Evolutionary conservation across 2,797 vertebrate species (phyloP), one percentile per base, ranked within the genome.

Genomic region (Manis pentadactyla): DNA sequence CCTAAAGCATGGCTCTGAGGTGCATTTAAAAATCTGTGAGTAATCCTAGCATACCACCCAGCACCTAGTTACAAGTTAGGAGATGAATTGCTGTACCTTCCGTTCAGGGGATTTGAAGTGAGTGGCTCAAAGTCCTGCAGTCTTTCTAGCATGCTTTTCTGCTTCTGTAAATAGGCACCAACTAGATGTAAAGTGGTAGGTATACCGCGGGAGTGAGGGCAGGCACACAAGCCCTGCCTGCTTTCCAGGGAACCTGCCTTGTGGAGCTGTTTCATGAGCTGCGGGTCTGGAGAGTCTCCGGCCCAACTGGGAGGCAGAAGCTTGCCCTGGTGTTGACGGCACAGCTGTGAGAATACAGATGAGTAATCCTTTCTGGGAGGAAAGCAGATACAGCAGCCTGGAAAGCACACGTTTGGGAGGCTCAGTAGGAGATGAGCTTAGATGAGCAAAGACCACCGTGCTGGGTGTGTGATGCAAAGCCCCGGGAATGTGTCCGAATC

Each of bases 401-500:
- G 87, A 87, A 94, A 95, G 55, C 90, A 74, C 96, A 95, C 94
- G 61, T 81, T 75, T 64, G 59, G 82, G 77, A 92, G 95, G 93
- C 90, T 94, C 53, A 59, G 69, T 42, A 69, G 88, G 87, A 96
- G 96, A 84, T 66, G 74, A 79, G 78, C 19, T 7, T 0, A n/a
- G 97, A 85, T 98, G 94, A 98, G 97, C 91, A 95, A 98, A 97
- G 96, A 90, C 95, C 98, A 96, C 98, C 97, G 98, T 91, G 83
- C 74, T 94, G 64, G 95, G 96, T 86, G 96, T 93, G 79, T 98
- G 97, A 98, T 86, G 51, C 96, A 96, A 97, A 79, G 89, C 39
- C 46, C 89, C 21, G 85, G 97, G 98, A 98, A 98, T 97, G 98
- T 81, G 75, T 97, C 95, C 84, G 97, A 98, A 99, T 95, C 96